Base-by-base conservation (phyloP, 2,888 invertebrate genomes). In the Lamellibrachia columna region DNA sequence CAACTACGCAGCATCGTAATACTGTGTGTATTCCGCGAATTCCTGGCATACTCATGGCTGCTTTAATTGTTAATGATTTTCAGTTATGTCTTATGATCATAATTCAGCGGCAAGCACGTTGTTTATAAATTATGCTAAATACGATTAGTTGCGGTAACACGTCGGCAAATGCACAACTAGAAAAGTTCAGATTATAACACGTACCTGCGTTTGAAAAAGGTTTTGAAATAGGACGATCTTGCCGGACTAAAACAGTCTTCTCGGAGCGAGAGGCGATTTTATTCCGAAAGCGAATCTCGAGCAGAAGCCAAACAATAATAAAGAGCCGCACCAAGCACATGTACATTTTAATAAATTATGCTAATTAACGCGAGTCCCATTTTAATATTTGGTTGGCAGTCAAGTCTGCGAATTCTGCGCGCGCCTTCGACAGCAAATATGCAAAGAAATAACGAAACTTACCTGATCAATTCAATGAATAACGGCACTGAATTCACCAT, bases 321-420 rank as follows among this genome's bases (percentile, higher is more conserved):
- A 93, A 93, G 92, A 75, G 75, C 75, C 90, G 91, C 53, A 28
- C 92, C 55, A 90, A 93, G 91, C 93, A 93, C 93, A 93, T 93
- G 93, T 91, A 91, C 93, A 93, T 93, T 94, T 94, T 95, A 94
- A 95, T 95, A 95, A 95, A 95, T 95, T 95, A 95, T 95, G 95
- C 93, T 95, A 95, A 95, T 95, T 93, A 93, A 53, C 60, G 40
- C n/a, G 55, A 91, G 53, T 55, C 91, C 90, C 90, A 92, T 93
- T 90, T 92, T 90, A 92, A 93, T 93, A 93, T 75, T 75, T 75
- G 22, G n/a, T 22, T 75, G 75, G 75, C 75, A 75, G 75, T 75
- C 75, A 75, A 75, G 22, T 75, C 75, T 75, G 75, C 22, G 22
- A 75, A 75, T 75, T 75, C 11, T 75, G 4, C 15, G 75, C 75